phyloP scores from a whole-genome alignment of 2,113 vertebrate genomes.

The Passer domesticus region DNA sequence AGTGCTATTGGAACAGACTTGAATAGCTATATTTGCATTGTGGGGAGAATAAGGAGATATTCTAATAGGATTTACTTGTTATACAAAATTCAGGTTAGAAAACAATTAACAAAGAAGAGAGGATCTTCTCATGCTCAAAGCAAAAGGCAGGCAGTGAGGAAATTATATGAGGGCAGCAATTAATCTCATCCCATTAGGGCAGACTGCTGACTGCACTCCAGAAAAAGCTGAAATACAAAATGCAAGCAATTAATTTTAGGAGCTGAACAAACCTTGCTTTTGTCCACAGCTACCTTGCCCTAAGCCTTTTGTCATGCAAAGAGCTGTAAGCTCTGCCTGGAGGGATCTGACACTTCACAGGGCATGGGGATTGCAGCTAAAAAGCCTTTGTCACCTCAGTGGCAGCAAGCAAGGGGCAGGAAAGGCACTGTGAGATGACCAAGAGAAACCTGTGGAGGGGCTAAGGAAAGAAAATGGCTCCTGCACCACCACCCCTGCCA shows the following conservation, averaged over 20 bases:
- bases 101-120: not conserved
- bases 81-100: not conserved
- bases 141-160: not conserved
- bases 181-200: not conserved
- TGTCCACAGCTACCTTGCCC: not conserved
- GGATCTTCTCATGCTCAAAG: not conserved
- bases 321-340: not conserved
- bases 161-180: not conserved
- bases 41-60: not conserved
- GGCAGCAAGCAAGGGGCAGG: not conserved
- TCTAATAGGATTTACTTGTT: constrained; percentile 1
- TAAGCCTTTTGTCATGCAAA: not conserved
- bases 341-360: not conserved
- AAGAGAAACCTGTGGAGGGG: not conserved
- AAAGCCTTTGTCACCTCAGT: not conserved
- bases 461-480: not conserved
- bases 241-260: not conserved
- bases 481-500: not conserved
- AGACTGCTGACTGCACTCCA: not conserved
- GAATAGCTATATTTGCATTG: not conserved
- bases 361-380: no score
- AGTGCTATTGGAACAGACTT: not conserved
- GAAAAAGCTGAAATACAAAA: not conserved
- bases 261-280: not conserved
- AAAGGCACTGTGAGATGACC: not conserved